Evolutionary conservation across 2,888 invertebrate species (phyloP).

Genomic region (Caenorhabditis macrosperma): DNA sequence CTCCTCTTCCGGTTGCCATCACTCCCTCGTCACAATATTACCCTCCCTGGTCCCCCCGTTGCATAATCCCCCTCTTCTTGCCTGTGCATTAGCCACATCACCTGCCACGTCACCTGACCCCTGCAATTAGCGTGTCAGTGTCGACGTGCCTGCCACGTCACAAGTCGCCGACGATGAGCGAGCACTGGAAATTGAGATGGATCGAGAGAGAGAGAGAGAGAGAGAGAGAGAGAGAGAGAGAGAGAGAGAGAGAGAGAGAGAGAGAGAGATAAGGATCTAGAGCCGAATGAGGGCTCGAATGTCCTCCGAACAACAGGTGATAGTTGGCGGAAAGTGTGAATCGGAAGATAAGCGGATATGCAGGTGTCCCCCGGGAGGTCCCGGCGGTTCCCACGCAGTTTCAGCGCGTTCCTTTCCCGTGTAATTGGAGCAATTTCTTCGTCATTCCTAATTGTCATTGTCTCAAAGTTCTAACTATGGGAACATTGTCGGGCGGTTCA

Average conservation of each 20-base stretch:
- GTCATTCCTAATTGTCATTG: too few relatives aligned
- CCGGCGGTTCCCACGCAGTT: too few relatives aligned
- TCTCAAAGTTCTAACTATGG: too few relatives aligned
- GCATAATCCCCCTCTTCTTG: neutral
- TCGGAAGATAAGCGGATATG: too few relatives aligned
- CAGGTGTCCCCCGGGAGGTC: too few relatives aligned
- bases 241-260: neutral
- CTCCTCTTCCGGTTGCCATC: neutral
- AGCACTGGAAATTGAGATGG: constrained; percentile 9
- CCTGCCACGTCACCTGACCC: neutral
- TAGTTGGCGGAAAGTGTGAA: too few relatives aligned
- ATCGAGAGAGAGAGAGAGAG: neutral
- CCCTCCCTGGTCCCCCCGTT: neutral
- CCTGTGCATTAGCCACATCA: neutral
- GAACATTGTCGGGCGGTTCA: too few relatives aligned
- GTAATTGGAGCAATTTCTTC: too few relatives aligned
- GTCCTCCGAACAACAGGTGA: too few relatives aligned
- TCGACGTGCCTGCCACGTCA: constrained; percentile 3
- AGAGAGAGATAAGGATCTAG: too few relatives aligned
- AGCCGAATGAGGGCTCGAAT: too few relatives aligned
- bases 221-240: neutral
- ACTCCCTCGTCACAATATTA: neutral
- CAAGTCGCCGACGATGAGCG: neutral
- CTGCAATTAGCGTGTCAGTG: constrained; percentile 36
- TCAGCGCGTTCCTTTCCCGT: too few relatives aligned